These are phyloP conservation scores for Periophthalmodon schlosseri DNA, from an alignment of 2,113 vertebrate genomes.

Conservation along the genomic window DNA sequence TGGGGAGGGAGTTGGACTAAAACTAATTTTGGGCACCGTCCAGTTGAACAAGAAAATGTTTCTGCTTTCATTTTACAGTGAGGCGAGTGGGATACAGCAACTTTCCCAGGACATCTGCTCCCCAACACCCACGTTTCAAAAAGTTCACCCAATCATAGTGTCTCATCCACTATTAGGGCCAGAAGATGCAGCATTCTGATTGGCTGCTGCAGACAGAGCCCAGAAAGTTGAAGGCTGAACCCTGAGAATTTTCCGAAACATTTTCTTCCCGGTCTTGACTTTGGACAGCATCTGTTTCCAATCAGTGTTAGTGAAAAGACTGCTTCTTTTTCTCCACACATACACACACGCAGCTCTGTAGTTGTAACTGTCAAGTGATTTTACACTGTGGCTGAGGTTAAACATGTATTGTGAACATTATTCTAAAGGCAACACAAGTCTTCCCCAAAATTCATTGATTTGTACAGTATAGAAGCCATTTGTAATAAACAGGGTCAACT, in stretches of 20 bases:
- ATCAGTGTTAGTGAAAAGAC: slow-evolving; percentile 72
- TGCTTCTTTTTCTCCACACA: slow-evolving; percentile 58
- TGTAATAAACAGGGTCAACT: not conserved
- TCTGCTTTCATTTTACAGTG: slow-evolving; percentile 74
- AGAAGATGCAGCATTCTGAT: slow-evolving; percentile 55
- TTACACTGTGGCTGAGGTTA: slow-evolving; percentile 7
- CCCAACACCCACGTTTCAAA: slow-evolving; percentile 71
- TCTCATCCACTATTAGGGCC: slow-evolving; percentile 52
- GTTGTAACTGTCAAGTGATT: slow-evolving; percentile 17
- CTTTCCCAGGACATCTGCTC: slow-evolving; percentile 87
- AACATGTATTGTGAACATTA: not conserved
- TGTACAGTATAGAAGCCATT: not conserved
- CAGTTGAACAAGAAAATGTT: slow-evolving; percentile 78
- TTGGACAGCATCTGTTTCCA: slow-evolving; percentile 84
- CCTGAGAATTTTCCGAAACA: slow-evolving; percentile 83
- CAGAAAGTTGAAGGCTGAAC: slow-evolving; percentile 76
- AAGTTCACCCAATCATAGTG: slow-evolving; percentile 62
- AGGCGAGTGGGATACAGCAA: slow-evolving; percentile 78
- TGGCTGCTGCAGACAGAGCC: slow-evolving; percentile 72
- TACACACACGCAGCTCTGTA: slow-evolving; percentile 24
- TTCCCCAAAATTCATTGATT: not conserved
- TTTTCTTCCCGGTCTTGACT: slow-evolving; percentile 69
- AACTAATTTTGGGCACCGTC: slow-evolving; percentile 75
- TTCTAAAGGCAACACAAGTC: not conserved
- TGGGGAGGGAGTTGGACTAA: slow-evolving; percentile 57